phyloP scores from a whole-genome alignment of 2,797 vertebrate genomes.

The Hyperoplus immaculatus region DNA sequence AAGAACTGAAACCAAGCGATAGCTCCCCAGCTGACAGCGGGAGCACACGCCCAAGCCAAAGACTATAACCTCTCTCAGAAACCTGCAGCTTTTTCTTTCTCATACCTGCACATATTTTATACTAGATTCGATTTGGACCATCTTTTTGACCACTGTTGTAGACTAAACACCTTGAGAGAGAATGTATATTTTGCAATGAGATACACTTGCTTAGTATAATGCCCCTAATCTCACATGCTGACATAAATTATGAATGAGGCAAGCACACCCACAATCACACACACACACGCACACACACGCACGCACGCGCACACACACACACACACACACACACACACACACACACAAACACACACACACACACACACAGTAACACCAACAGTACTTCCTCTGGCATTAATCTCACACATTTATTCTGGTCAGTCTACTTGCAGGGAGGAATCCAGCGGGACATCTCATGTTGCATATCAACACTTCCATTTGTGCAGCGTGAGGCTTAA shows the following conservation, averaged over 20 bases:
- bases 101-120: slow-evolving; percentile 35
- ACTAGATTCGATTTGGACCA: slow-evolving; percentile 9
- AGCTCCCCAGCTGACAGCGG: slow-evolving; percentile 62
- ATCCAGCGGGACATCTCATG: slow-evolving; percentile 80
- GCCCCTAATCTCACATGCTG: slow-evolving; percentile 39
- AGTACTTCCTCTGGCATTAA: slow-evolving; percentile 67
- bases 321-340: too few species aligned
- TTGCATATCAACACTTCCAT: slow-evolving; percentile 83
- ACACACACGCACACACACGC: background rate
- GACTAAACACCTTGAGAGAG: slow-evolving; percentile 29
- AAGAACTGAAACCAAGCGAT: slow-evolving; percentile 67
- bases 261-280: slow-evolving; percentile 13
- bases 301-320: background rate
- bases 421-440: slow-evolving; percentile 74
- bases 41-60: slow-evolving; percentile 43
- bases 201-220: slow-evolving; percentile 30
- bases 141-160: background rate
- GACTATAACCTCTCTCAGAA: slow-evolving; percentile 27
- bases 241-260: slow-evolving; percentile 49
- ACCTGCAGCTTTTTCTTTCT: slow-evolving; percentile 24
- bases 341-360: slow-evolving; percentile 5
- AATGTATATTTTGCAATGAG: slow-evolving; percentile 25
- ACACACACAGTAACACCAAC: slow-evolving; percentile 26
- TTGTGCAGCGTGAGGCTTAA: slow-evolving; percentile 78
- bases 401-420: slow-evolving; percentile 77